These are phyloP conservation scores for Adela reaumurella DNA, from an alignment of 2,888 invertebrate species.

Conservation along the genomic window DNA sequence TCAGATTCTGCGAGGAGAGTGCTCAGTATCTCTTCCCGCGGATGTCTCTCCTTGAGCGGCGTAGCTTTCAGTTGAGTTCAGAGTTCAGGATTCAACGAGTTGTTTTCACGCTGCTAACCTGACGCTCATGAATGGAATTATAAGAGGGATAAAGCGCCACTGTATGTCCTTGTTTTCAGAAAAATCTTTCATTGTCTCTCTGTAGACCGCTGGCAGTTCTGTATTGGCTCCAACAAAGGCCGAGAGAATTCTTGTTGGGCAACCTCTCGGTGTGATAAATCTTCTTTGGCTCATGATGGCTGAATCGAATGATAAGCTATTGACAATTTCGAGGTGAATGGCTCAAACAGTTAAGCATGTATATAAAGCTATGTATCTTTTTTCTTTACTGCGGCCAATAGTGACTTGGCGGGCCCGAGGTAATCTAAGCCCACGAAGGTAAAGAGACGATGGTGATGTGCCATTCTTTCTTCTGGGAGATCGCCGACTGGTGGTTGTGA, in stretches of 20 bases:
- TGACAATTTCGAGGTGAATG: conserved; percentile 4
- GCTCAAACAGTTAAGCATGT: conserved; percentile 6
- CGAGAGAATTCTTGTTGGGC: conserved; percentile 1
- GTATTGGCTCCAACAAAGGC: background rate
- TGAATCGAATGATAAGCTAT: conserved; percentile 6
- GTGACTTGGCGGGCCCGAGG: conserved; percentile 10
- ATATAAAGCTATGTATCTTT: conserved; percentile 5
- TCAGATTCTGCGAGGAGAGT: conserved; percentile 2
- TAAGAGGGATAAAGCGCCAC: conserved; percentile 1
- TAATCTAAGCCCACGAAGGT: conserved; percentile 9
- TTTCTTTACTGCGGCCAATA: conserved; percentile 9
- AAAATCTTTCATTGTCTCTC: background rate
- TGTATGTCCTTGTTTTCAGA: background rate
- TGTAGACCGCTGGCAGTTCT: background rate
- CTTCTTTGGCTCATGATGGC: conserved; percentile 2
- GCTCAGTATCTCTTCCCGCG: background rate
- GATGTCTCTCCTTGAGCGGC: background rate
- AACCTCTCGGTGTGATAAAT: conserved; percentile 1
- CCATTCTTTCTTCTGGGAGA: conserved; percentile 4
- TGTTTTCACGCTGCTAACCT: conserved; percentile 1
- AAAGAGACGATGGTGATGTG: conserved; percentile 6
- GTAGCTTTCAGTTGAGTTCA: no score
- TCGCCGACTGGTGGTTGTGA: conserved; percentile 6
- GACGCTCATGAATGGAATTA: conserved; percentile 1
- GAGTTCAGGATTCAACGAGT: no score